Evolutionary conservation across 2,888 invertebrate species (phyloP).

Genomic region (Plebejus argus): DNA sequence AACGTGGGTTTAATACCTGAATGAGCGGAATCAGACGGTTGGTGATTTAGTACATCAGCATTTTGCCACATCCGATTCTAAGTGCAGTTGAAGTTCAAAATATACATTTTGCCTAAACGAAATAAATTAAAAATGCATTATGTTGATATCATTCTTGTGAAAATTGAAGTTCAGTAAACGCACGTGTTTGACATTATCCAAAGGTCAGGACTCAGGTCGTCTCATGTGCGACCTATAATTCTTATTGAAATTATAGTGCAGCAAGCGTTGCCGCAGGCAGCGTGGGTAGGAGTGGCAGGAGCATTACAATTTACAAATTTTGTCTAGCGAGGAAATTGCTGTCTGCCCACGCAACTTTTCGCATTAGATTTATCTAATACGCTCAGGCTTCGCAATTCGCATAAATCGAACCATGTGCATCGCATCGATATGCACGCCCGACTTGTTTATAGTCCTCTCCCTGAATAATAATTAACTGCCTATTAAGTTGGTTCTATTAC

Average conservation of each 20-base stretch:
- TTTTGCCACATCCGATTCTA: background rate
- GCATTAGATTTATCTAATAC: constrained; percentile 28
- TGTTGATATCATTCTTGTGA: background rate
- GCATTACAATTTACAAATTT: constrained; percentile 29
- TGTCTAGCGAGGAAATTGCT: constrained; percentile 33
- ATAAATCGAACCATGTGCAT: background rate
- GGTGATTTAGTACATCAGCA: background rate
- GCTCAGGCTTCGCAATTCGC: background rate
- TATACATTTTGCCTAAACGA: background rate
- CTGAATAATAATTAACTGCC: constrained; percentile 14
- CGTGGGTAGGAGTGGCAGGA: constrained; percentile 28
- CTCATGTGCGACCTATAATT: constrained; percentile 8
- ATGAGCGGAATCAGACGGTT: background rate
- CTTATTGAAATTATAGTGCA: constrained; percentile 40
- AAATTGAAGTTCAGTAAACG: background rate
- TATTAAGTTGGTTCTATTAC: background rate
- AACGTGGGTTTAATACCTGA: background rate
- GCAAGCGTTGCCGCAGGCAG: constrained; percentile 33
- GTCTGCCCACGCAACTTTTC: constrained; percentile 28
- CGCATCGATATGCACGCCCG: background rate
- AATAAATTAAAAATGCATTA: background rate
- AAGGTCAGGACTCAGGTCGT: constrained; percentile 1
- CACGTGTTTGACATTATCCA: constrained; percentile 2
- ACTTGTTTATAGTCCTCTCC: constrained; percentile 5
- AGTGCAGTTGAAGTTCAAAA: background rate